These are phyloP conservation scores for Scrobipalpa costella DNA, from an alignment of 2,888 invertebrate species.

Conservation along the genomic window DNA sequence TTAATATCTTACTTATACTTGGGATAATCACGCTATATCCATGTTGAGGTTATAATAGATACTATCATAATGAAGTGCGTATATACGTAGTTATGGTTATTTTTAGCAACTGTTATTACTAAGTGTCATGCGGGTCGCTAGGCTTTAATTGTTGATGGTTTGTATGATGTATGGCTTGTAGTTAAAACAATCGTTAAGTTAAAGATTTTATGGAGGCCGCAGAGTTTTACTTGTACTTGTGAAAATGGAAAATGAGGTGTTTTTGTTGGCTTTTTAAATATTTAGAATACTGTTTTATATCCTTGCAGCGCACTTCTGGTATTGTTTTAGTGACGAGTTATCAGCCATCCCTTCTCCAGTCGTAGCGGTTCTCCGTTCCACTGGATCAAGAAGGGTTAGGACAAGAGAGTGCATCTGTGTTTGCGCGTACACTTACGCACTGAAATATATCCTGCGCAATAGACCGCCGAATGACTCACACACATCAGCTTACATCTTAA, in stretches of 20 bases:
- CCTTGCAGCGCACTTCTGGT: too few species aligned
- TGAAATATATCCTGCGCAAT: too few species aligned
- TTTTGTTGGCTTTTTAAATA: too few species aligned
- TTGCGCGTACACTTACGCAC: too few species aligned
- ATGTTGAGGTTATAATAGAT: background rate
- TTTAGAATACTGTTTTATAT: too few species aligned
- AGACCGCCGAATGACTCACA: too few species aligned
- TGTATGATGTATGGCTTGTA: background rate
- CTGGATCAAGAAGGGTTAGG: too few species aligned
- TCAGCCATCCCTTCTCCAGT: too few species aligned
- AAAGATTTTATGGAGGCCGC: background rate
- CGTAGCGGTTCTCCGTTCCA: too few species aligned
- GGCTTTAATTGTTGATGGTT: background rate
- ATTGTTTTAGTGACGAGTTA: too few species aligned
- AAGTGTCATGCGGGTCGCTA: background rate
- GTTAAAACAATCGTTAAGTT: background rate
- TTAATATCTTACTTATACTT: background rate
- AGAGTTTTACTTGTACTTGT: background rate
- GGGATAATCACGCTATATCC: background rate
- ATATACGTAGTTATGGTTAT: constrained; percentile 5
- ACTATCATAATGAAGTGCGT: background rate
- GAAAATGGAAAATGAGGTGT: background rate
- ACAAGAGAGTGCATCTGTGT: too few species aligned
- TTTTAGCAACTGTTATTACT: background rate
- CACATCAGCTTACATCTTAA: too few species aligned